These are phyloP conservation scores for Plagodis pulveraria DNA, from an alignment of 2,888 invertebrate species.

Conservation along the genomic window DNA sequence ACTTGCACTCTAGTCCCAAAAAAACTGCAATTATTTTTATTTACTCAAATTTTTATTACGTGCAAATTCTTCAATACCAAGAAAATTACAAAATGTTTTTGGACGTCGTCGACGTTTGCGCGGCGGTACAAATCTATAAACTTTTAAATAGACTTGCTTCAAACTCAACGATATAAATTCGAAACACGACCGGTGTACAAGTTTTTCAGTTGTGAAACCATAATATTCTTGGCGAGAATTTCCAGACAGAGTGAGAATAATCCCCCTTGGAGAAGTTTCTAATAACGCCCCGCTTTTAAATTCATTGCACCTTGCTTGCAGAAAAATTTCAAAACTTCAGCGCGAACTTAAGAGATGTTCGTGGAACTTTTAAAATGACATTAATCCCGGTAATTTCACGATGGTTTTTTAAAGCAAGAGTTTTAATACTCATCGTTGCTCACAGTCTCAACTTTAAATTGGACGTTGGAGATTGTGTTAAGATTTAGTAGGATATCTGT, in stretches of 20 bases:
- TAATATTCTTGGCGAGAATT: constrained; percentile 54
- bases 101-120: background rate
- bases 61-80: background rate
- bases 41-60: background rate
- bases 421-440: constrained; percentile 48
- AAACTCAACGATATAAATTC: constrained; percentile 26
- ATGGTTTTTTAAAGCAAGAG: constrained; percentile 51
- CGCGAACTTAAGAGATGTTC: constrained; percentile 61
- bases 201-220: constrained; percentile 51
- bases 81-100: constrained; percentile 6
- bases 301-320: constrained; percentile 75
- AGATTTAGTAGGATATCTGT: background rate
- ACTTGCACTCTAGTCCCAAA: too few relatives aligned
- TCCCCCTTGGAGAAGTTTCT: constrained; percentile 69
- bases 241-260: constrained; percentile 57
- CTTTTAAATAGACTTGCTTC: constrained; percentile 25
- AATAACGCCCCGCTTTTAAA: constrained; percentile 71
- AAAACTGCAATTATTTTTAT: too few relatives aligned
- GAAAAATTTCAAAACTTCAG: constrained; percentile 66
- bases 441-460: constrained; percentile 43
- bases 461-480: constrained; percentile 26
- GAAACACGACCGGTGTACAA: constrained; percentile 41
- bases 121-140: constrained; percentile 15
- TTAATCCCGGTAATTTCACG: constrained; percentile 66
- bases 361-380: constrained; percentile 68